Evolutionary conservation across 2,113 vertebrate species (phyloP).

Genomic region (Mesembrinibis cayennensis): DNA sequence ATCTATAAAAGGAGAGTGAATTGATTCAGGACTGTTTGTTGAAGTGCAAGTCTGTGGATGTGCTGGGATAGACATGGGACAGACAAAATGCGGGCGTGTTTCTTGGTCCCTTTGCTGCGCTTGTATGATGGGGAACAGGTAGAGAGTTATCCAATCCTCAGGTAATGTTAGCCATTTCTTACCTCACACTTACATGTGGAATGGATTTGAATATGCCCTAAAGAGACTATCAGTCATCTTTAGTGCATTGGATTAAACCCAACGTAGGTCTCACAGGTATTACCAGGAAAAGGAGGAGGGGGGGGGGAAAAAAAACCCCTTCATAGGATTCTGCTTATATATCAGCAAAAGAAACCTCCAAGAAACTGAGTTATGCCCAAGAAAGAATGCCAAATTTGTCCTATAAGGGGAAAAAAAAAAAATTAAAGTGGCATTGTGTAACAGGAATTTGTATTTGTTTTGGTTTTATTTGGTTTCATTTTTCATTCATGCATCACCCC

Average conservation of each 20-base stretch:
- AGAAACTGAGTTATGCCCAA: background rate
- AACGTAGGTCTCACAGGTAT: background rate
- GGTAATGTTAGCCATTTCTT: background rate
- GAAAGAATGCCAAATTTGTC: background rate
- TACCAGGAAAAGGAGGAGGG: background rate
- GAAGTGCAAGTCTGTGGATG: background rate
- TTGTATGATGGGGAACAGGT: background rate
- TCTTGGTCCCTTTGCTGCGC: background rate
- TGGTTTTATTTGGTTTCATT: slow-evolving; percentile 61
- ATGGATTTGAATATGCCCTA: background rate
- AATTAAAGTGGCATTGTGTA: background rate
- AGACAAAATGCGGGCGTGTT: background rate
- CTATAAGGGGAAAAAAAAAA: background rate
- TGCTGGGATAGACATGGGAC: background rate
- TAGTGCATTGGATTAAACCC: background rate
- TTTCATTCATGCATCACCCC: slow-evolving; percentile 71
- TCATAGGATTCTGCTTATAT: background rate
- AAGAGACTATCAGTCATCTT: background rate
- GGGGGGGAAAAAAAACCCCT: too few relatives aligned
- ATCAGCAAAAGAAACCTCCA: background rate
- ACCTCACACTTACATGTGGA: background rate
- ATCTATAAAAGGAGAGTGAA: background rate
- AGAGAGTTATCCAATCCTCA: background rate
- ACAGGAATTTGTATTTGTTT: background rate
- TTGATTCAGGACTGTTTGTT: background rate